Evolutionary conservation across 2,113 vertebrate species (phyloP).

Genomic region (Nibea albiflora): DNA sequence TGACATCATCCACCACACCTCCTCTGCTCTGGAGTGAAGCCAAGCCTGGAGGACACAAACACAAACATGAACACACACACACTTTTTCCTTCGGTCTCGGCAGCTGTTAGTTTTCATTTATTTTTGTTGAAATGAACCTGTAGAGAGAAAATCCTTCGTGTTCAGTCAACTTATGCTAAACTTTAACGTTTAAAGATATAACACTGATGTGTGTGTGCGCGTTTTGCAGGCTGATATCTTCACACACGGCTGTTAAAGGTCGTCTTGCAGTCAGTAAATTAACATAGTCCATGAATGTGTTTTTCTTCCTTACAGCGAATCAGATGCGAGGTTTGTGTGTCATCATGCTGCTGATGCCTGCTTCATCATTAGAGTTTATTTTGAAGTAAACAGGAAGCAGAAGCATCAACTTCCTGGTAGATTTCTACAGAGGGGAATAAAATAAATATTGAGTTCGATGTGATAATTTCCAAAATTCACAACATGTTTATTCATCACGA

Average conservation of each 20-base stretch:
- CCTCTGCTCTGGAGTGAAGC: conserved; percentile 13
- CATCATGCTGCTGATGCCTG: too few relatives aligned
- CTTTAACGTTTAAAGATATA: background rate
- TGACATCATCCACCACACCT: conserved; percentile 24
- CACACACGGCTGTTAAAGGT: conserved; percentile 15
- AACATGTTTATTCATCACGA: too few relatives aligned
- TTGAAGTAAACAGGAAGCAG: too few relatives aligned
- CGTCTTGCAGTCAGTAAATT: background rate
- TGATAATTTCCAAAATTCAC: too few relatives aligned
- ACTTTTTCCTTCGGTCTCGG: background rate
- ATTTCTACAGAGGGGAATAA: too few relatives aligned
- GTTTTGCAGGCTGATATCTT: conserved; percentile 4
- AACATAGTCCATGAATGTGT: background rate
- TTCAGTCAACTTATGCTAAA: background rate
- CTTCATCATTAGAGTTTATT: too few relatives aligned
- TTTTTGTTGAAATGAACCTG: background rate
- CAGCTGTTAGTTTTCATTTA: background rate
- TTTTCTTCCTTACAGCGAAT: background rate
- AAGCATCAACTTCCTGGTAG: too few relatives aligned
- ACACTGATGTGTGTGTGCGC: background rate
- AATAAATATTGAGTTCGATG: too few relatives aligned
- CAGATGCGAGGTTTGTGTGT: background rate
- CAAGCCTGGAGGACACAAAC: conserved; percentile 2
- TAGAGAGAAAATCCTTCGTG: background rate
- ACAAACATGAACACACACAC: background rate